Evolutionary conservation across 2,797 vertebrate species (phyloP), one percentile per base, ranked within the genome.

Genomic region (Lindbergichthys nudifrons): DNA sequence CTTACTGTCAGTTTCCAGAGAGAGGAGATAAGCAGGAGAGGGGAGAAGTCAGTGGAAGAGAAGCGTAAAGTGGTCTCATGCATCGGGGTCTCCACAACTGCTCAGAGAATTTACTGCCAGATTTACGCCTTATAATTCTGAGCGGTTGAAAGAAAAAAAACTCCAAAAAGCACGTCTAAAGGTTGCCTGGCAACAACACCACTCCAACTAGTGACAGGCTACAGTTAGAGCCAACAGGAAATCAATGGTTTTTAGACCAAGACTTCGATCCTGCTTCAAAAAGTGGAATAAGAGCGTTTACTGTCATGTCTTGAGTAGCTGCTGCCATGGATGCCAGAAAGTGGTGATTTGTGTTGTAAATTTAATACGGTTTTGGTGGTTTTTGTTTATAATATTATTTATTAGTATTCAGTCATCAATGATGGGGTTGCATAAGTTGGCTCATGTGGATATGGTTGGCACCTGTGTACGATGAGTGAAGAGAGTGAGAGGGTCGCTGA

Each of bases 151-250:
- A 50, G 26, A 19, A 13, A 7, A n/a, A 36, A 51, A 61, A 21
- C 41, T 43, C 30, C 30, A 46, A 62, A 72, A n/a, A 78, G 75
- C 52, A 53, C 15, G 9, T 66, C 52, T 59, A 58, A 84, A 84
- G 80, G 85, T 89, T 87, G 82, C 86, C 75, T 79, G 75, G 75
- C 87, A 89, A 88, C 79, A 62, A 45, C 64, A 65, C 61, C 62
- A 75, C 46, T 59, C 64, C 65, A 23, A 73, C 23, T 77, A 73
- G 53, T 48, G 7, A 71, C 73, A 77, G 65, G 41, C 47, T 59
- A 16, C 0, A 0, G 54, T 54, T 65, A 32, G n/a, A 59, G 65
- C 32, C 42, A 19, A 71, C 46, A 73, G 54, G 65, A 86, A 87
- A 80, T 83, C 76, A 52, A 73, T 79, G 73, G 69, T 36, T 61